A percentile compares a stretch with the other conserved stretches of the same genome.
Evolutionary conservation across 2,113 vertebrate species (phyloP).

Genomic region (Fregetta grallaria): DNA sequence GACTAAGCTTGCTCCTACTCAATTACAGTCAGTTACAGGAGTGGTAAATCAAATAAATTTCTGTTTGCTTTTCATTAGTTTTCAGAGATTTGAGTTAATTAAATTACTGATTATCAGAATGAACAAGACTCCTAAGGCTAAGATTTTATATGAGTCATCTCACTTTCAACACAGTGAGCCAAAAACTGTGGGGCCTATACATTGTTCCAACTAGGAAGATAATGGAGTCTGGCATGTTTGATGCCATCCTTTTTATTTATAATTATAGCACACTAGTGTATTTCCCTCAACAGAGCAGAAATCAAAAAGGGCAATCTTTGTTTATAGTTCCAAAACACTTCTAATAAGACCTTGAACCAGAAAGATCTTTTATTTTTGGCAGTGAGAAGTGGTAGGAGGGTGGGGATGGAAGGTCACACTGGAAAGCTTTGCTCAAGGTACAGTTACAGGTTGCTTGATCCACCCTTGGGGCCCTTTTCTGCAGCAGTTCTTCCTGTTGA

Average conservation of each 20-base stretch:
- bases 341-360: neutral
- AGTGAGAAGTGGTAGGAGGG: neutral
- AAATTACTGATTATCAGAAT: conserved; percentile 24
- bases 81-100: conserved; percentile 49
- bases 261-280: conserved; percentile 7
- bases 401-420: neutral
- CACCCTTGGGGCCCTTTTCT: neutral
- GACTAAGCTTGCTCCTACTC: neutral
- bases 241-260: conserved; percentile 9
- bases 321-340: conserved; percentile 14
- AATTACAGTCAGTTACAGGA: conserved; percentile 32
- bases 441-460: neutral
- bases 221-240: conserved; percentile 9
- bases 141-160: conserved; percentile 46
- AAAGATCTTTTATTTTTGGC: neutral
- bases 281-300: conserved; percentile 49
- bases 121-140: conserved; percentile 36
- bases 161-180: neutral
- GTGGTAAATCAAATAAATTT: conserved; percentile 44
- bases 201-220: conserved; percentile 16
- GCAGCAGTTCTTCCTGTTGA: neutral
- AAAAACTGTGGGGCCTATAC: neutral
- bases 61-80: conserved; percentile 55
- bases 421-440: neutral
- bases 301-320: neutral